Evolutionary conservation across 2,113 vertebrate species (phyloP).

Genomic region (Lethenteron reissneri): DNA sequence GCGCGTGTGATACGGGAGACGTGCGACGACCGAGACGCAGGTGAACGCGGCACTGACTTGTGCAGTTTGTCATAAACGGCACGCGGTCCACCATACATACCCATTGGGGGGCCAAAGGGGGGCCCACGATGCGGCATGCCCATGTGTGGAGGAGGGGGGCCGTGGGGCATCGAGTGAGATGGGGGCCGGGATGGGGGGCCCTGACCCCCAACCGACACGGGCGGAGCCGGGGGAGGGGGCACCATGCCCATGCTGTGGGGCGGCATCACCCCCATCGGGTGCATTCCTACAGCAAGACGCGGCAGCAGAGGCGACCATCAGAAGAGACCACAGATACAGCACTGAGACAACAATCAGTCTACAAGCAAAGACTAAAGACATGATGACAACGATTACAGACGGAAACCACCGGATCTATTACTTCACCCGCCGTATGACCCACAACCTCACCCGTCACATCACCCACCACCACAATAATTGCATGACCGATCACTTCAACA

Average conservation of each 20-base stretch:
- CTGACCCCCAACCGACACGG: conserved; percentile 35
- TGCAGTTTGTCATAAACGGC: neutral
- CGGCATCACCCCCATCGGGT: conserved; percentile 67
- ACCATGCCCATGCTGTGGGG: conserved; percentile 69
- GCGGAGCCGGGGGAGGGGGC: conserved; percentile 62
- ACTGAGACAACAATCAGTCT: neutral
- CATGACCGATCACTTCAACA: no score
- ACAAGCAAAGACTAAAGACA: neutral
- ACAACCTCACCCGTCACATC: neutral
- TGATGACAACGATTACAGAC: neutral
- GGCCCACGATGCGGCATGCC: conserved; percentile 71
- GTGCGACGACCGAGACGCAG: neutral
- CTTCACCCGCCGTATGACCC: neutral
- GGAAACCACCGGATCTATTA: neutral
- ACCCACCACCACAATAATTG: neutral
- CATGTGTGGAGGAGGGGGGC: conserved; percentile 51
- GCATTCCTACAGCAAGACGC: conserved; percentile 35
- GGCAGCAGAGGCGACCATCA: rapidly evolving
- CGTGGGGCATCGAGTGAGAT: conserved; percentile 56
- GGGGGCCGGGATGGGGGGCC: conserved; percentile 30
- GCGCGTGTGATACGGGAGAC: neutral
- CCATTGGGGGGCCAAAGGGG: conserved; percentile 68
- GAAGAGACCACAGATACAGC: neutral
- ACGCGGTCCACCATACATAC: conserved; percentile 23
- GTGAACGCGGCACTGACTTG: neutral